Base-by-base conservation (phyloP, 2,113 vertebrate species). In the Mastomys natalensis region DNA sequence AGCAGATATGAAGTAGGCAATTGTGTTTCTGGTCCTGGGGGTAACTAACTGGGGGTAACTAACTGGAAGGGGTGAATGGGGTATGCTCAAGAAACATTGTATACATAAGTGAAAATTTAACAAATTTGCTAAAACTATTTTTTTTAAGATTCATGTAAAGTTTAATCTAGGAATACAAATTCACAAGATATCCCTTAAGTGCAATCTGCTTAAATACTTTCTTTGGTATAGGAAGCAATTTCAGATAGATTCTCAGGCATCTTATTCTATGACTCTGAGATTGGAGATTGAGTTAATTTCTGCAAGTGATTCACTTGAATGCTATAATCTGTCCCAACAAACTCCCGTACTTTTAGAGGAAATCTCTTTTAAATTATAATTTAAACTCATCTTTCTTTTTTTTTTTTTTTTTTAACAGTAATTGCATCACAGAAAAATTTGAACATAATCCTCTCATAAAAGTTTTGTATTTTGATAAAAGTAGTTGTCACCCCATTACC, bases 101-200 rank as follows among this genome's bases (percentile, higher is more conserved):
- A 37, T 80, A 55, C 17, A 3, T 37, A 55, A 31, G 12, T 34
- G 15, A 78, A 31, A 48, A 48, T 77, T 48, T 26, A 77, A 77
- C 5, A 3, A 48, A 80, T 2, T 22, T 4, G 5, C 17, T 37
- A n/a, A 80, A 55, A 37, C 13, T 21, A 55, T 12, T 55, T 34
- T 80, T n/a, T 31, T 13, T 10, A 84, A 82, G 51, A 62, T 5
- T 94, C 26, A 78, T 11, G 31, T 43, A 88, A 90, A 92, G 31
- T 85, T 90, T 66, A 84, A 60, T 88, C 16, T 53, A 84, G 96
- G 66, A 88, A 89, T 62, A 15, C 34, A 91, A 73, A 74, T 74
- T 96, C 16, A 89, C 48, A 90, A 60, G 37, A 7, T 22, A 51
- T 10, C 2, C 48, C 15, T n/a, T 40, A 64, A 24, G 8, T 58